Evolutionary conservation across 2,888 invertebrate species (phyloP), one percentile per base, ranked within the genome.

Genomic region (Nemotelus nigrinus): DNA sequence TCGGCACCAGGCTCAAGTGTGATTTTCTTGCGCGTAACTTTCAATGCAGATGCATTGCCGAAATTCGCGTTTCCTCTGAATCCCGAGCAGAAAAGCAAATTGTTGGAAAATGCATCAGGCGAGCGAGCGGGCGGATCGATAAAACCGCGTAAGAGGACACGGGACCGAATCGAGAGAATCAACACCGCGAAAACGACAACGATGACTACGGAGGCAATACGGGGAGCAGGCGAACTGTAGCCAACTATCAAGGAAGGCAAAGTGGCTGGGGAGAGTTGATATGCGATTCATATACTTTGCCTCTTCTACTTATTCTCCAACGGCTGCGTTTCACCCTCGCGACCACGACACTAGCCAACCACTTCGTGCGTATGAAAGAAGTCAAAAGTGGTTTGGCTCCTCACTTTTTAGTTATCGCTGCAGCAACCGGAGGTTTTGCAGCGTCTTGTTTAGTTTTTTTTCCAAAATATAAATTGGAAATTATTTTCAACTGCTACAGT

Each of bases 111-210:
- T 70, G 70, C 70, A 70, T 55, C 70, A 70, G 43, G 53, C 70
- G 47, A 41, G 53, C 70, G 47, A 41, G 55, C 43, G 41, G 70
- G 70, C 60, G 74, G 74, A 74, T 74, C 74, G 74, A 74, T 74
- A 74, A 74, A 60, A 74, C 74, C 74, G 74, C 74, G 74, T 74
- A 74, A 74, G 74, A 74, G 74, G 74, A 74, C 50, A 63, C 60
- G 70, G 70, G 70, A 70, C 70, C 44, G 55, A 74, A 74, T 74
- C 74, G 63, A 70, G 70, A 70, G 55, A 70, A 55, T 70, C 55
- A 55, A 43, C 55, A 55, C 70, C 70, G 70, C 70, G 70, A 70
- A 70, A 55, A 70, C 70, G 70, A 53, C 55, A 50, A 65, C 65
- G 70, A 43, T 70, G 70, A 70, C 55, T 53, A 43, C 55, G 70